phyloP scores from a whole-genome alignment of 2,113 vertebrate genomes.

The Syrmaticus mikado region DNA sequence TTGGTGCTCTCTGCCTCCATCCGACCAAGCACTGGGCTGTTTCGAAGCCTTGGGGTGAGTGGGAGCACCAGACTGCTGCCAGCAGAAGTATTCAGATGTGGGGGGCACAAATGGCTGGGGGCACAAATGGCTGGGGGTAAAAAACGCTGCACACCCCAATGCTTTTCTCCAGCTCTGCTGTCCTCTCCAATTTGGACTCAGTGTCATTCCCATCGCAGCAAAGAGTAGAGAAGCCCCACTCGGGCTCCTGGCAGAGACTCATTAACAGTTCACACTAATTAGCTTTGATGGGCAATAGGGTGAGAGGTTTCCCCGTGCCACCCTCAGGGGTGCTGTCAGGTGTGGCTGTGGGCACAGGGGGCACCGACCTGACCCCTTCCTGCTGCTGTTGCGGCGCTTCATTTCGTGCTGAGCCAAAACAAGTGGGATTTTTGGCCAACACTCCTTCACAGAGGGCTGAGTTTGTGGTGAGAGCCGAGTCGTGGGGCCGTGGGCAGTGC shows the following conservation, averaged over 20 bases:
- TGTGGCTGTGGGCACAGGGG: rapidly evolving
- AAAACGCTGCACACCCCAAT: rapidly evolving
- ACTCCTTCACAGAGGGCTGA: neutral
- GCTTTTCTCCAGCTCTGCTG: neutral
- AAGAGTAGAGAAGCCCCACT: neutral
- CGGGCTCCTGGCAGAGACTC: neutral
- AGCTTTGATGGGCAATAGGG: neutral
- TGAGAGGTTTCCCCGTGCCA: neutral
- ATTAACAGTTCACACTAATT: neutral
- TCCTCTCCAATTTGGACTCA: neutral
- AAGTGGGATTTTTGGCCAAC: neutral
- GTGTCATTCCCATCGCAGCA: rapidly evolving
- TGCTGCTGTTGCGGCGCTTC: neutral
- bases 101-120: neutral
- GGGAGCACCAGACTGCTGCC: rapidly evolving
- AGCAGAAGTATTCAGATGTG: neutral
- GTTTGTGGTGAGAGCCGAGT: neutral
- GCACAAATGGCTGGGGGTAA: neutral
- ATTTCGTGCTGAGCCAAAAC: rapidly evolving
- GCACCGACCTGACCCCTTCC: neutral
- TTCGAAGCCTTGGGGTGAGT: neutral
- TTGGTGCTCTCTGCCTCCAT: neutral
- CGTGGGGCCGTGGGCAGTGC: neutral
- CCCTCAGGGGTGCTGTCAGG: rapidly evolving
- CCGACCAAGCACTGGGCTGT: rapidly evolving